Percentiles rank a stretch among this genome's conserved stretches.
Evolutionary conservation across 2,888 invertebrate species (phyloP).

Genomic region (Polyommatus iphigenia): DNA sequence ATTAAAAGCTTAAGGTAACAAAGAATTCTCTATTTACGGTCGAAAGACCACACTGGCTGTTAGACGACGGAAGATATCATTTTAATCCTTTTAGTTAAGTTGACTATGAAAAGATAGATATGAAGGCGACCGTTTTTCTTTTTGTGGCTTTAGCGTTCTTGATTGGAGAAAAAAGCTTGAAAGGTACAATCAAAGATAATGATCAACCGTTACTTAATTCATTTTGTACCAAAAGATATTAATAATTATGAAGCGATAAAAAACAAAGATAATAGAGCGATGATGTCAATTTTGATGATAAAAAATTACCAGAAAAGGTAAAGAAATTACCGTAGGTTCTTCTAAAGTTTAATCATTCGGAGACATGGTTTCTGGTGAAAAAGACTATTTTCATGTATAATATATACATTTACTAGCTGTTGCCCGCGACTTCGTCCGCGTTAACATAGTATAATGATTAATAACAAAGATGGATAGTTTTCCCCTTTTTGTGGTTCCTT

Average conservation of each 20-base stretch:
- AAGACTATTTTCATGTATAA: too few species aligned
- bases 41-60: constrained; percentile 75
- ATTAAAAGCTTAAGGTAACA: constrained; percentile 79
- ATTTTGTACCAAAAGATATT: background rate
- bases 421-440: too few species aligned
- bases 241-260: background rate
- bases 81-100: constrained; percentile 81
- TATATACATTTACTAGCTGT: too few species aligned
- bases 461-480: too few species aligned
- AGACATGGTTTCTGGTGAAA: too few species aligned
- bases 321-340: background rate
- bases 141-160: constrained; percentile 51
- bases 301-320: background rate
- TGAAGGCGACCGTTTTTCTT: constrained; percentile 68
- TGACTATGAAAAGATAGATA: constrained; percentile 78
- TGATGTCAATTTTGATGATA: background rate
- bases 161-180: constrained; percentile 37
- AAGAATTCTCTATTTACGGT: constrained; percentile 74
- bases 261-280: background rate
- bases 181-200: constrained; percentile 32
- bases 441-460: too few species aligned
- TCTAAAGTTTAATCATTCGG: background rate
- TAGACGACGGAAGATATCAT: constrained; percentile 78
- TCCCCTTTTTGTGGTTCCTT: too few species aligned
- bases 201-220: background rate